Evolutionary conservation across 2,888 invertebrate species (phyloP), one percentile per base, ranked within the genome.

Genomic region (Anthrax anthrax): DNA sequence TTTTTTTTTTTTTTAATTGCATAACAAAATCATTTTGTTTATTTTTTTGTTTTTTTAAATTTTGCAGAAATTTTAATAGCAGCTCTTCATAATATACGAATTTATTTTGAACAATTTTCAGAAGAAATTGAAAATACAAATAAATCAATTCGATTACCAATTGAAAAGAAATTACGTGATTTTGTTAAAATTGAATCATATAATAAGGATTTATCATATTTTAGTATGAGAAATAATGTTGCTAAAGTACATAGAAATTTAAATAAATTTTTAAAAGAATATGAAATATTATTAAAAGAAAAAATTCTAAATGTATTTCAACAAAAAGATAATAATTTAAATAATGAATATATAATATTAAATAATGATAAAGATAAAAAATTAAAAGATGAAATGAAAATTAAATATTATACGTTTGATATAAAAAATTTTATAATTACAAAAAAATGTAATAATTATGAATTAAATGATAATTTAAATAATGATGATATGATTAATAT

Each of bases 131-230:
- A 72, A 0, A 67, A 72, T 0, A 75, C 76, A 42, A 78, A 91
- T 12, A 76, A 76, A 43, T 74, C 77, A 34, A 72, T 84, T 18
- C 78, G 85, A 29, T 64, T 76, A 0, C 91, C 94, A 0, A 86
- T 96, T 50, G 94, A 95, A 60, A 91, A 89, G 68, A 86, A 91
- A 63, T 65, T 98, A 13, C 83, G 84, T 54, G 94, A 94, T 55
- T 91, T 89, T 61, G 86, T 97, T 1, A 94, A 95, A 67, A 95
- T 98, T 46, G 87, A 87, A 43, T 77, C 89, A 37, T 98, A 96
- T 87, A 88, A 84, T 58, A 82, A 89, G 58, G 96, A 98, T 60
- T 77, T 90, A 14, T 96, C 86, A 58, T 92, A 94, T 63, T 95
- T 90, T 80, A 83, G 92, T 32, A 81, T 97, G 46, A 90, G 87